Conservation (phyloP, 2,113 vertebrate genomes). For the Xenus cinereus region DNA sequence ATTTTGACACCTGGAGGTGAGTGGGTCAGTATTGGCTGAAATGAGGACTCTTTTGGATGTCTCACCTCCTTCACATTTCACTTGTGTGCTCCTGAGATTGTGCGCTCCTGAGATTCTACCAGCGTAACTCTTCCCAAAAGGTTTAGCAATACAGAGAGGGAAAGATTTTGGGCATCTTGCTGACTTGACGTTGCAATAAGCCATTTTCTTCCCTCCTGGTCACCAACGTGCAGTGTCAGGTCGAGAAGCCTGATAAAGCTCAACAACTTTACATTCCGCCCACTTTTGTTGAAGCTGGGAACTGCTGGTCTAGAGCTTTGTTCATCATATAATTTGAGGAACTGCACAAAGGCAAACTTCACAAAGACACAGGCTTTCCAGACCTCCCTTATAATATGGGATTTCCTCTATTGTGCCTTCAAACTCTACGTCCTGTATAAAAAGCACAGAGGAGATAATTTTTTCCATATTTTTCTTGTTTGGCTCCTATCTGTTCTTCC, state of each 20-base stretch:
- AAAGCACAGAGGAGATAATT: constrained; percentile 22
- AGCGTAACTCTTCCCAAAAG: not conserved
- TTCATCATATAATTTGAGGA: not conserved
- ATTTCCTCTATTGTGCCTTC: constrained; percentile 19
- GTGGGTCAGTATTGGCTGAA: not conserved
- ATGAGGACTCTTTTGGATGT: not conserved
- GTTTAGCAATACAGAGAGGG: not conserved
- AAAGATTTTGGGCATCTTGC: not conserved
- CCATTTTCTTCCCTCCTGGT: not conserved
- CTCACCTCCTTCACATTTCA: not conserved
- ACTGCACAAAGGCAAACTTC: not conserved
- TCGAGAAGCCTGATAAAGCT: not conserved
- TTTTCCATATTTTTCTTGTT: constrained; percentile 16
- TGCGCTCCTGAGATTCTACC: not conserved
- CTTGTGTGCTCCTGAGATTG: not conserved
- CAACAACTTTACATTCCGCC: not conserved
- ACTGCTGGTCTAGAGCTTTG: not conserved
- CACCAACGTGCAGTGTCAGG: not conserved
- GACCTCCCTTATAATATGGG: not conserved
- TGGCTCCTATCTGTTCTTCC: constrained; percentile 5
- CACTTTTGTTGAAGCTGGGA: not conserved
- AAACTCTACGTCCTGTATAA: not conserved
- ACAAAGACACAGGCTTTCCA: not conserved
- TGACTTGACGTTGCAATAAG: not conserved
- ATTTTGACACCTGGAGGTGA: not conserved